Conservation (phyloP, 2,113 vertebrate genomes). For the Pycnonotus jocosus region DNA sequence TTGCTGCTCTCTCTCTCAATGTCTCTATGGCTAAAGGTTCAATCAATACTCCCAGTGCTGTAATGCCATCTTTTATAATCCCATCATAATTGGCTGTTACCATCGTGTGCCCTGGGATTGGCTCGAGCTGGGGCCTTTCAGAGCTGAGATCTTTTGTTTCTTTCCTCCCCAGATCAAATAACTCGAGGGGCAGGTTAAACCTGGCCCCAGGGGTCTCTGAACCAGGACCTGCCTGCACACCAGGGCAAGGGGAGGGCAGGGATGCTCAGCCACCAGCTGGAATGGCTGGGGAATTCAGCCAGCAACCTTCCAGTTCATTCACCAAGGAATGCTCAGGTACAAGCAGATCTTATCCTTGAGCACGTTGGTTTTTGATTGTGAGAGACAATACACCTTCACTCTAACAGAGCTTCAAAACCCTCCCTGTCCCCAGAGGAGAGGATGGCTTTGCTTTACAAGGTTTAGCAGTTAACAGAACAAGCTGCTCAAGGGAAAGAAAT, state of each 20-base stretch:
- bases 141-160: neutral
- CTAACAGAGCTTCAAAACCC: neutral
- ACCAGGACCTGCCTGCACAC: neutral
- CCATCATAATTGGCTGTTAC: constrained; percentile 79
- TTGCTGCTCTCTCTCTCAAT: constrained; percentile 71
- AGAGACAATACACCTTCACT: neutral
- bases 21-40: constrained; percentile 76
- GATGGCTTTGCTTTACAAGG: neutral
- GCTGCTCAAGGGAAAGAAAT: neutral
- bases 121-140: neutral
- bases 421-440: neutral
- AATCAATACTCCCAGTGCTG: constrained; percentile 77
- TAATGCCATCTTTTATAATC: constrained; percentile 77
- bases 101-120: constrained; percentile 62
- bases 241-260: neutral
- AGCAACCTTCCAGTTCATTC: neutral
- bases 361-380: neutral
- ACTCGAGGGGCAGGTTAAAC: neutral
- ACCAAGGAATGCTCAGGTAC: neutral
- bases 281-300: neutral
- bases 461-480: neutral
- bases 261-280: neutral
- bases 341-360: neutral
- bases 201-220: fast-evolving
- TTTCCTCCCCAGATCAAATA: neutral